phyloP scores from a whole-genome alignment of 2,113 vertebrate genomes.

The Rynchops niger region DNA sequence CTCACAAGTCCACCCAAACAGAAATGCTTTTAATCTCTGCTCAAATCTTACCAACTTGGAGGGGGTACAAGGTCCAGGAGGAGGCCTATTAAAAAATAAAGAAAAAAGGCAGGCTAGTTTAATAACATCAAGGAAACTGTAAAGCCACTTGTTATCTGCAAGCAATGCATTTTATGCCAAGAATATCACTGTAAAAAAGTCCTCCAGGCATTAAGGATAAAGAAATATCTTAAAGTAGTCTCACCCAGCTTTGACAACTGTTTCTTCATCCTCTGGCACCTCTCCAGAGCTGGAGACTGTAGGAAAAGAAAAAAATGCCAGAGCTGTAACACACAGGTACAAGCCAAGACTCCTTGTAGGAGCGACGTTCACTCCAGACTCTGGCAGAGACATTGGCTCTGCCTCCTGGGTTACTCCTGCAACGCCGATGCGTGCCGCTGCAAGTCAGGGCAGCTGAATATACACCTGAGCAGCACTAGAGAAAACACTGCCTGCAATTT shows the following conservation, averaged over 20 bases:
- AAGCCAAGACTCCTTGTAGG: background rate
- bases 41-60: constrained; percentile 49
- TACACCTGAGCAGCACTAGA: background rate
- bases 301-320: background rate
- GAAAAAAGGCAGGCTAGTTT: background rate
- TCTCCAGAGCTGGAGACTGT: constrained; percentile 69
- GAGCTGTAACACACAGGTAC: background rate
- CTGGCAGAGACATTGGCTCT: background rate
- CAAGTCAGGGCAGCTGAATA: fast-evolving
- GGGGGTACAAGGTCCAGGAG: background rate
- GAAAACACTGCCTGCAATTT: background rate
- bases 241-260: constrained; percentile 68
- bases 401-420: background rate
- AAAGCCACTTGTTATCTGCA: background rate
- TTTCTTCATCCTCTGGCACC: constrained; percentile 63
- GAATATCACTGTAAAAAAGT: background rate
- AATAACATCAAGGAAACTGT: background rate
- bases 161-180: background rate
- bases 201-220: background rate
- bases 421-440: fast-evolving
- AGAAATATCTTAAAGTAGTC: background rate
- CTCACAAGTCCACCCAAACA: background rate
- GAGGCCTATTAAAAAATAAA: background rate
- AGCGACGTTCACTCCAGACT: background rate
- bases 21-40: background rate